Evolutionary conservation across 2,888 invertebrate species (phyloP), one percentile per base, ranked within the genome.

Genomic region (Sarcophaga rosellei): DNA sequence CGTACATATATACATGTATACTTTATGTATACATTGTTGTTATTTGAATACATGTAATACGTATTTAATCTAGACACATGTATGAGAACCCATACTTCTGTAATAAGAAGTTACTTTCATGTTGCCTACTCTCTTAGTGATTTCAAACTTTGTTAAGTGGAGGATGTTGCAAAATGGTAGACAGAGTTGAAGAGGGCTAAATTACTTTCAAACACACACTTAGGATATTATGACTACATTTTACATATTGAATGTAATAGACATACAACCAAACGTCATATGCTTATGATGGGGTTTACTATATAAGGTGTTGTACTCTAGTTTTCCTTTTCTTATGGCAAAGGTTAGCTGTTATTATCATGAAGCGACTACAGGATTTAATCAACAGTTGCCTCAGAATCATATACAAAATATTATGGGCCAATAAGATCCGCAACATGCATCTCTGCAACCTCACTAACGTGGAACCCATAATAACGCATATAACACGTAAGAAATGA

Each of bases 231-330:
- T 10, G 59, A 59, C 44, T 59, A 4, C 21, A 35, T 47, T 35
- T 21, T 61, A 25, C 47, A 66, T 72, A 69, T 84, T 63, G 74
- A 84, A 59, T 25, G 68, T 73, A 77, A 79, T 84, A 79, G 75
- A 78, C 61, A 78, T 73, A 17, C 74, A 74, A 74, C 63, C 74
- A 63, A 68, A 83, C 66, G 21, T 70, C 47, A 47, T 62, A 65
- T 35, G 2, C 35, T 35, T 35, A 35, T 35, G 35, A 35, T 35
- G 2, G 35, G 35, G 8, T 35, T 35, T 35, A 35, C 8, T 10
- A 8, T 35, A 35, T 10, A 8, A 35, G 35, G 35, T 10, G 35
- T 35, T 35, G 35, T 35, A 35, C 2, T 10, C 8, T 35, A 10
- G 35, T 10, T 35, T 35, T 35, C 10, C 35, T 35, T 35, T 35